phyloP scores from a whole-genome alignment of 2,888 invertebrate genomes.

The Patella ulyssiponensis region DNA sequence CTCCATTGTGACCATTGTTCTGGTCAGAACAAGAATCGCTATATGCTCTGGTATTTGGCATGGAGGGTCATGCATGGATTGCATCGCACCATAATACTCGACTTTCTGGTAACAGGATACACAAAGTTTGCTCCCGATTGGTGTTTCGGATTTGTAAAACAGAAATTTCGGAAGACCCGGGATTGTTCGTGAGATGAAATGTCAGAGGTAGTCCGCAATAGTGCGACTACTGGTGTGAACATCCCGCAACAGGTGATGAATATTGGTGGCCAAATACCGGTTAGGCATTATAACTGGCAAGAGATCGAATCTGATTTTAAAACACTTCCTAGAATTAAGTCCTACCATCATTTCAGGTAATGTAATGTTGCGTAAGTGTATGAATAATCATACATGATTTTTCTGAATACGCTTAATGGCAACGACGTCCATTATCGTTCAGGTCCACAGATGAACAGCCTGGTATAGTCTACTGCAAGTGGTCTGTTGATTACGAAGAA shows the following conservation, averaged over 20 bases:
- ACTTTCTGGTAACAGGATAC: conserved; percentile 31
- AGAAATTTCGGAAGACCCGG: conserved; percentile 11
- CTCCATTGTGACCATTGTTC: conserved; percentile 44
- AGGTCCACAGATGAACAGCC: conserved; percentile 8
- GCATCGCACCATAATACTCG: conserved; percentile 15
- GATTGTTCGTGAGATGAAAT: conserved; percentile 32
- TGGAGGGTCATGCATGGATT: conserved; percentile 24
- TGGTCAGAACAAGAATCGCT: conserved; percentile 48
- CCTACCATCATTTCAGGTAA: conserved; percentile 23
- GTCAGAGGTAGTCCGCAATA: conserved; percentile 11
- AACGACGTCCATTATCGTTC: not conserved
- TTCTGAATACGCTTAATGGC: too few relatives aligned
- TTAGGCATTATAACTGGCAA: conserved; percentile 21
- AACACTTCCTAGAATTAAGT: conserved; percentile 19
- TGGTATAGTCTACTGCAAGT: conserved; percentile 8
- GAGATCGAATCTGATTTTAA: conserved; percentile 8
- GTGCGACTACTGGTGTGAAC: conserved; percentile 21
- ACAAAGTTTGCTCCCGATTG: conserved; percentile 37
- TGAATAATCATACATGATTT: too few relatives aligned
- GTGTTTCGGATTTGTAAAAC: conserved; percentile 34
- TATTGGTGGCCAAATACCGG: conserved; percentile 14
- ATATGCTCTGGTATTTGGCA: conserved; percentile 33
- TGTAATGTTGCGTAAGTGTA: not conserved
- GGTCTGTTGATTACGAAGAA: conserved; percentile 6
- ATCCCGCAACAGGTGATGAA: conserved; percentile 8